Conservation (phyloP, 1,140 invertebrate species). For the Drosophila carrolli region DNA sequence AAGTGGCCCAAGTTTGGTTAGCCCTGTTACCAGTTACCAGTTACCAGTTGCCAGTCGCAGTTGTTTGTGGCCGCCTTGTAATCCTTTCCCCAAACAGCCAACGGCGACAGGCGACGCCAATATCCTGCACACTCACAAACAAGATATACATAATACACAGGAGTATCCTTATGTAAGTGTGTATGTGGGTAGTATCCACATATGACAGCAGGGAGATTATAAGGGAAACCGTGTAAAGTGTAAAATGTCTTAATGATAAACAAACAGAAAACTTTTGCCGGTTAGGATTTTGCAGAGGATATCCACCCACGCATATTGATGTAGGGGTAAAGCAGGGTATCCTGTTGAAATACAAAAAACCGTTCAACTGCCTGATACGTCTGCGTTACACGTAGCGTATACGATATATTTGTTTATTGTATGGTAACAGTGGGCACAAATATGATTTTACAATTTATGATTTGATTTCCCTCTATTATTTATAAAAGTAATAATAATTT, state of each 20-base stretch:
- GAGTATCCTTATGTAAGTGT: not conserved
- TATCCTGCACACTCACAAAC: constrained; percentile 55
- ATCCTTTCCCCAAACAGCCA: constrained; percentile 76
- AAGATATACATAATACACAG: constrained; percentile 13
- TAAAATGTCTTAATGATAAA: constrained; percentile 83
- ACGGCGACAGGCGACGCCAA: constrained; percentile 69
- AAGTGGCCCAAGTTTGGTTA: constrained; percentile 10
- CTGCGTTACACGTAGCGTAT: constrained; percentile 62
- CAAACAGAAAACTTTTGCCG: constrained; percentile 77
- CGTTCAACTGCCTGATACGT: constrained; percentile 48
- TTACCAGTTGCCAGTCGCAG: constrained; percentile 44
- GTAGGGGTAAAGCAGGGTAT: constrained; percentile 17
- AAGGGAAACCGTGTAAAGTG: constrained; percentile 75
- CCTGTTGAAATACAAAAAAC: constrained; percentile 22
- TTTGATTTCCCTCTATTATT: not conserved
- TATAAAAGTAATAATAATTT: too few species aligned
- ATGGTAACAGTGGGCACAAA: constrained; percentile 33
- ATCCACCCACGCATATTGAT: constrained; percentile 49
- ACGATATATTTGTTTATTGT: constrained; percentile 51
- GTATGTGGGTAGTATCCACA: constrained; percentile 40
- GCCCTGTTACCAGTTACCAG: constrained; percentile 31
- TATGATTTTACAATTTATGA: not conserved
- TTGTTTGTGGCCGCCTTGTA: constrained; percentile 73
- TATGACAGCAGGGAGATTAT: constrained; percentile 71
- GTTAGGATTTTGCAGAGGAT: constrained; percentile 59